Conservation (phyloP, 2,113 vertebrate species). For the Lethenteron camtschaticum region DNA sequence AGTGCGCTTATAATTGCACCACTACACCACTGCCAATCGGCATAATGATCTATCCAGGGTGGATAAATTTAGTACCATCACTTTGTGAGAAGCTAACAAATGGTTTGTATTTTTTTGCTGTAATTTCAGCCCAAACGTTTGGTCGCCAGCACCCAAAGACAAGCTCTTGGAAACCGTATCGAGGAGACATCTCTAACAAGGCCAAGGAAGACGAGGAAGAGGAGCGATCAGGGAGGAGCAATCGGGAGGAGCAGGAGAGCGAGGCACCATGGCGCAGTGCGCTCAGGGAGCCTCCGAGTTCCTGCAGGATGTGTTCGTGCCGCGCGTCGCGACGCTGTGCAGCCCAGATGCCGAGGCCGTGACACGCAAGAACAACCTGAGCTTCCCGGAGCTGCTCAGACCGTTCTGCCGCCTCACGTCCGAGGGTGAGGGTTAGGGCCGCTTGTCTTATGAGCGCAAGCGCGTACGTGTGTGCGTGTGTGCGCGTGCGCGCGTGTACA, state of each 20-base stretch:
- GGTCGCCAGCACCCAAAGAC: too few species aligned
- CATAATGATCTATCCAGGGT: too few species aligned
- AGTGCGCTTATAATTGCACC: too few species aligned
- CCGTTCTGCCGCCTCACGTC: constrained; percentile 84
- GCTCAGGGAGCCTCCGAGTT: constrained; percentile 87
- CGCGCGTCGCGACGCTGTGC: constrained; percentile 74
- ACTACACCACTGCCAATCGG: too few species aligned
- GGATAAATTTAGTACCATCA: too few species aligned
- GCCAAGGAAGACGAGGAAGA: too few species aligned
- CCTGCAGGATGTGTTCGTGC: constrained; percentile 81
- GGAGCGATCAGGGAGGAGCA: neutral
- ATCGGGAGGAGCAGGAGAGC: neutral
- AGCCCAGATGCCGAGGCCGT: constrained; percentile 69
- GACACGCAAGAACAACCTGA: constrained; percentile 63
- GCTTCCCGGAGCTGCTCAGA: constrained; percentile 65
- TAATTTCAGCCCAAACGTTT: too few species aligned
- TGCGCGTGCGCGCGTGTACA: neutral
- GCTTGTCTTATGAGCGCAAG: neutral
- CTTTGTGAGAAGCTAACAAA: too few species aligned
- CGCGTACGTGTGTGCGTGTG: neutral
- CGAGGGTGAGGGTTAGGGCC: constrained; percentile 49
- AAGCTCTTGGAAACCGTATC: too few species aligned
- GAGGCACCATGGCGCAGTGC: constrained; percentile 58
- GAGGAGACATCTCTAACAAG: too few species aligned
- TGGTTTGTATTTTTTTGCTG: too few species aligned